phyloP scores from a whole-genome alignment of 2,888 invertebrate species.

The Xanthia togata region DNA sequence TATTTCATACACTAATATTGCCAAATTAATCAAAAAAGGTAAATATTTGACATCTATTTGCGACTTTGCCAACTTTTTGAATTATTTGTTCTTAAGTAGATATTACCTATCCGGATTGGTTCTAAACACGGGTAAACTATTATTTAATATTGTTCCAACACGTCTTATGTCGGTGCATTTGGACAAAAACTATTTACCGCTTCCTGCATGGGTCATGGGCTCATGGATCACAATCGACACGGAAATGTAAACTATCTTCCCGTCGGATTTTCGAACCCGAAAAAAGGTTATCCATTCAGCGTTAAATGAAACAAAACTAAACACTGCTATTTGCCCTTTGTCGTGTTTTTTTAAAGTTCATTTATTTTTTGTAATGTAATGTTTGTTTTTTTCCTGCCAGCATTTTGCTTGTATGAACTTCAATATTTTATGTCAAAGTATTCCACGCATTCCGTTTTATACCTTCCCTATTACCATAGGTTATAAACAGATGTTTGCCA shows the following conservation, averaged over 20 bases:
- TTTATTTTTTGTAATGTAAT: not conserved
- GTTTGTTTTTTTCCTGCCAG: not conserved
- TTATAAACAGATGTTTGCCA: conserved; percentile 39
- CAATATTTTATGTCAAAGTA: conserved; percentile 4
- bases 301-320: not conserved
- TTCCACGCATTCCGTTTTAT: conserved; percentile 3
- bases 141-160: not conserved
- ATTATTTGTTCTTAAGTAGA: too few relatives aligned
- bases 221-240: too few relatives aligned
- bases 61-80: too few relatives aligned
- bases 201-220: not conserved
- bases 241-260: not conserved
- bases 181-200: not conserved
- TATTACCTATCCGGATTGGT: not conserved
- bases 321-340: not conserved
- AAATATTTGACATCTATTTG: too few relatives aligned
- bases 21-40: too few relatives aligned
- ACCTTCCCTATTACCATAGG: conserved; percentile 16
- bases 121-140: not conserved
- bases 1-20: too few relatives aligned
- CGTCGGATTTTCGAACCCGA: not conserved
- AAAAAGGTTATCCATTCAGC: not conserved
- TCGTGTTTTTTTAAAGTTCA: too few relatives aligned
- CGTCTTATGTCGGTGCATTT: not conserved
- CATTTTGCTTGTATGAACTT: not conserved